Evolutionary conservation across 2,888 invertebrate species (phyloP), one percentile per base, ranked within the genome.

Genomic region (Conops quadrifasciatus): DNA sequence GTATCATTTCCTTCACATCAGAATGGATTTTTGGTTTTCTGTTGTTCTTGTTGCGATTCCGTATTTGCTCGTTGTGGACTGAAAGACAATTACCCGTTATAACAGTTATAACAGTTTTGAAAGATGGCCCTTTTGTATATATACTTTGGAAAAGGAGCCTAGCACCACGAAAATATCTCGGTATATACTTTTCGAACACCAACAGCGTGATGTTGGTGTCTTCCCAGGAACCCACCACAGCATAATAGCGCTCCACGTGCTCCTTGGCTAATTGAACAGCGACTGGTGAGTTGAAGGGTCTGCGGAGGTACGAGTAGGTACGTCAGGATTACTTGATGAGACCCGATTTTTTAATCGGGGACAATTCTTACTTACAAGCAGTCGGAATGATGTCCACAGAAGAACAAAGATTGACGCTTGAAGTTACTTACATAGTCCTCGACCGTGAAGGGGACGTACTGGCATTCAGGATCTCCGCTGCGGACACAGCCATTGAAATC

Each of bases 171-270:
- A 95, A 95, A 87, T 94, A 95, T 72, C 90, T 87, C 0, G 95
- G 95, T 77, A 95, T 89, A 83, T 95, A 95, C 77, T 92, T 88
- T 85, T 95, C 94, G 69, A 95, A 87, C 1, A 95, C 95, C 5
- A 91, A 88, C 26, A 95, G 87, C 0, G 95, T 95, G 3, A 92
- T 89, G 86, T 95, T 95, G 83, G 95, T 89, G 78, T 95, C 94
- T 82, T 95, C 95, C 64, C 95, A 89, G 9, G 95, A 92, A 1
- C 95, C 95, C 2, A 95, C 95, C 0, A 95, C 95, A 0, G 95
- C 92, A 80, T 93, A 95, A 78, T 94, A 91, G 78, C 91, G 89
- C 81, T 95, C 95, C 1, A 95, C 94, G 49, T 93, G 92, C 47
- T 90, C 87, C 85, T 95, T 95, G 0, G 95, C 95, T 71, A 91